Percentiles rank a stretch among this genome's conserved stretches.
Evolutionary conservation across 2,113 vertebrate genomes (phyloP).

Genomic region (Psilopsiagon aurifrons): DNA sequence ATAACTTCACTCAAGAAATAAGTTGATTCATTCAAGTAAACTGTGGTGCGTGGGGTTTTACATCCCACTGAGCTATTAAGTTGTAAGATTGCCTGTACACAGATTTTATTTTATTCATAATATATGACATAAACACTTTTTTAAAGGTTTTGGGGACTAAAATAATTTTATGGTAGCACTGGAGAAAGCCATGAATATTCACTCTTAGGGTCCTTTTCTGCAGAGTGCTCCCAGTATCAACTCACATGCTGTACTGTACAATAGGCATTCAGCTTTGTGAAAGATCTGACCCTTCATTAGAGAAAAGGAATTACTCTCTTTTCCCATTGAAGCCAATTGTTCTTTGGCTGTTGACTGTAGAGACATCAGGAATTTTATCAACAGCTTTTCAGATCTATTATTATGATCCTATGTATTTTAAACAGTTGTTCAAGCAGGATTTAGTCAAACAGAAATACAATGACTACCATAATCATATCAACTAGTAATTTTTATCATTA

Average conservation of each 20-base stretch:
- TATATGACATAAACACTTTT: conserved; percentile 8
- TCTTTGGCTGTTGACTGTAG: neutral
- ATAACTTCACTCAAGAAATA: conserved; percentile 32
- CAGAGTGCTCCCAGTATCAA: neutral
- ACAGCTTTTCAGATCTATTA: neutral
- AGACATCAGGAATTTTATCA: neutral
- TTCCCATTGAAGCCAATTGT: neutral
- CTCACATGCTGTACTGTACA: neutral
- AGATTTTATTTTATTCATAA: conserved; percentile 61
- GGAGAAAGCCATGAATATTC: neutral
- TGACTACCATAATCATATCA: neutral
- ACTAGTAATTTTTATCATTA: neutral
- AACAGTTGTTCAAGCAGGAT: neutral
- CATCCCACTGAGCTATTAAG: conserved; percentile 40
- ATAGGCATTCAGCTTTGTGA: neutral
- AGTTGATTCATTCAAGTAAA: conserved; percentile 41
- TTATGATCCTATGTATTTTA: neutral
- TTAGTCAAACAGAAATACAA: neutral
- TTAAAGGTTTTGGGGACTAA: conserved; percentile 22
- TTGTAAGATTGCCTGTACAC: conserved; percentile 2
- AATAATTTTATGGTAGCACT: neutral
- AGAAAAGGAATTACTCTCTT: neutral
- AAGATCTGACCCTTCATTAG: neutral
- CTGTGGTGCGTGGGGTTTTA: conserved; percentile 17
- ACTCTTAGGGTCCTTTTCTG: neutral